These are phyloP conservation scores for Ceramica pisi DNA, from an alignment of 2,888 invertebrate species.

Conservation along the genomic window DNA sequence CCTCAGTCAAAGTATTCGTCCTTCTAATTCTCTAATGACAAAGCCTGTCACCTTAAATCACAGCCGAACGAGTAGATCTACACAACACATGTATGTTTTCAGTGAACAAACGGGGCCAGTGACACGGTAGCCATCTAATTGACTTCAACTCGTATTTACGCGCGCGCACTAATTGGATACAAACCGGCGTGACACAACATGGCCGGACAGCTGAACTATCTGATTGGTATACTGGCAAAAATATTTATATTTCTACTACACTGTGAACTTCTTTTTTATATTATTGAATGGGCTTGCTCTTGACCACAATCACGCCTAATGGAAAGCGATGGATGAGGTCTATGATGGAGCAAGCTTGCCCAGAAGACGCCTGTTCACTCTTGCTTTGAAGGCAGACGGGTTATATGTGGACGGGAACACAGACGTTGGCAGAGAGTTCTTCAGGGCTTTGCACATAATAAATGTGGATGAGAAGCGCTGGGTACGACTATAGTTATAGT, in stretches of 20 bases:
- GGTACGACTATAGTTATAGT: too few relatives aligned
- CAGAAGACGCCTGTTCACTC: too few relatives aligned
- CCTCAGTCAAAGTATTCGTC: not conserved
- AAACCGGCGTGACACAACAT: slow-evolving; percentile 37
- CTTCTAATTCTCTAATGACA: slow-evolving; percentile 15
- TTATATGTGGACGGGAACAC: too few relatives aligned
- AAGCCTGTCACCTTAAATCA: slow-evolving; percentile 27
- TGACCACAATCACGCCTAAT: too few relatives aligned
- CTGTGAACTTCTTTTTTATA: not conserved
- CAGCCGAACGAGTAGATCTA: not conserved
- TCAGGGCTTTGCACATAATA: too few relatives aligned
- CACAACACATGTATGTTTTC: slow-evolving; percentile 47
- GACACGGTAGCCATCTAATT: slow-evolving; percentile 54
- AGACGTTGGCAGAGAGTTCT: too few relatives aligned
- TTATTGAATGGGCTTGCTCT: too few relatives aligned
- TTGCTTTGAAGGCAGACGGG: too few relatives aligned
- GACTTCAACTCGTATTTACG: slow-evolving; percentile 55
- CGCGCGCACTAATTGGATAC: slow-evolving; percentile 61
- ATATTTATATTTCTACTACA: not conserved
- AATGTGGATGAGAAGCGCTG: too few relatives aligned
- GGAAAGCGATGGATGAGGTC: too few relatives aligned
- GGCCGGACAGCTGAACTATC: not conserved
- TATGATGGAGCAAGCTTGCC: too few relatives aligned
- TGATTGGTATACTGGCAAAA: not conserved
- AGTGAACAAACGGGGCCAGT: slow-evolving; percentile 38